Evolutionary conservation across 2,797 vertebrate species (phyloP).

Genomic region (Gadopsis bispinosus): DNA sequence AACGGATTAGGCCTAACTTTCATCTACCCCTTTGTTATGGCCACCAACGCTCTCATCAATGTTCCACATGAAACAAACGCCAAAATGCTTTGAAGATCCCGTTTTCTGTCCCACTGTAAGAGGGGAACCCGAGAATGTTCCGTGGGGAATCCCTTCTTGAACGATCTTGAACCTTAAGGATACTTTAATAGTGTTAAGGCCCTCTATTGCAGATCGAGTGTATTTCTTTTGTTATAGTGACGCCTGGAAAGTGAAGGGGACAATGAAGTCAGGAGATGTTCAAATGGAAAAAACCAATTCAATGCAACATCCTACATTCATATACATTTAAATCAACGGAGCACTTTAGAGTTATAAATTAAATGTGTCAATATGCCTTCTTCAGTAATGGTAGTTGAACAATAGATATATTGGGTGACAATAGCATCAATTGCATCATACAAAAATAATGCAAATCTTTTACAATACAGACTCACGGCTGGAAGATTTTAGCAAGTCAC

Average conservation of each 20-base stretch:
- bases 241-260: not conserved
- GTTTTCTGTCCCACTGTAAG: not conserved
- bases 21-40: constrained; percentile 56
- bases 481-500: too few relatives aligned
- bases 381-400: too few relatives aligned
- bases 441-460: too few relatives aligned
- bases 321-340: not conserved
- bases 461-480: too few relatives aligned
- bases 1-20: constrained; percentile 60
- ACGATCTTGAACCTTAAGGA: not conserved
- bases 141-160: not conserved
- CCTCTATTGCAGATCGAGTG: not conserved
- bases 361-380: too few relatives aligned
- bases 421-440: not conserved
- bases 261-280: not conserved
- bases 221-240: not conserved
- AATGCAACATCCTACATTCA: not conserved
- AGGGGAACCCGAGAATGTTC: constrained; percentile 18
- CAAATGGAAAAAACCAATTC: not conserved
- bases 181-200: not conserved
- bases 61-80: constrained; percentile 28
- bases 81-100: constrained; percentile 45
- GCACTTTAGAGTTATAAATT: not conserved
- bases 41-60: constrained; percentile 27
- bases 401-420: not conserved